phyloP scores from a whole-genome alignment of 2,113 vertebrate species.

The Prolemur simus region DNA sequence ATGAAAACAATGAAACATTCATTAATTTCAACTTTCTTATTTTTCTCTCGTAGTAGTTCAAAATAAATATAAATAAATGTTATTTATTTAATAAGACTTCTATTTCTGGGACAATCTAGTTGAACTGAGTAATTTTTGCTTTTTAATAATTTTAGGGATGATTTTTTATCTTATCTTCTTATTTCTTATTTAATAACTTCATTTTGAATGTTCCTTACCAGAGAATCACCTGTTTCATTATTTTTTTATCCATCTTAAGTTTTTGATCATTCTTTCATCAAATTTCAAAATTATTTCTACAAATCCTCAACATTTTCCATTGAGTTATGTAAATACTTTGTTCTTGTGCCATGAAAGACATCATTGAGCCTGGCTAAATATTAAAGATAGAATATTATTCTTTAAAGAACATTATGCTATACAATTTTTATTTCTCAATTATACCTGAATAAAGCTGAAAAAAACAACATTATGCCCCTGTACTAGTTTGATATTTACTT shows the following conservation, averaged over 20 bases:
- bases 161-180: not conserved
- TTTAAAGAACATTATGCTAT: not conserved
- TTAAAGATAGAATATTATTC: not conserved
- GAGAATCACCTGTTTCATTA: not conserved
- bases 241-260: slow-evolving; percentile 4
- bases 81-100: not conserved
- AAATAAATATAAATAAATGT: not conserved
- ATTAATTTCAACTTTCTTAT: not conserved
- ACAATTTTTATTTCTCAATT: not conserved
- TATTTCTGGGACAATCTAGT: not conserved
- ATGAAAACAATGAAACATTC: not conserved
- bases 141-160: not conserved
- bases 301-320: not conserved
- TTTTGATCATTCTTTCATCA: not conserved
- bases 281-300: slow-evolving; percentile 25
- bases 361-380: not conserved
- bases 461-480: not conserved
- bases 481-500: too few species aligned
- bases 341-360: not conserved
- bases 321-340: not conserved
- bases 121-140: not conserved
- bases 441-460: not conserved
- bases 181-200: not conserved
- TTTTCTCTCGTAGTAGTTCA: not conserved
- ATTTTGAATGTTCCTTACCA: not conserved